Evolutionary conservation across 2,888 invertebrate species (phyloP).

Genomic region (Podabrus alpinus): DNA sequence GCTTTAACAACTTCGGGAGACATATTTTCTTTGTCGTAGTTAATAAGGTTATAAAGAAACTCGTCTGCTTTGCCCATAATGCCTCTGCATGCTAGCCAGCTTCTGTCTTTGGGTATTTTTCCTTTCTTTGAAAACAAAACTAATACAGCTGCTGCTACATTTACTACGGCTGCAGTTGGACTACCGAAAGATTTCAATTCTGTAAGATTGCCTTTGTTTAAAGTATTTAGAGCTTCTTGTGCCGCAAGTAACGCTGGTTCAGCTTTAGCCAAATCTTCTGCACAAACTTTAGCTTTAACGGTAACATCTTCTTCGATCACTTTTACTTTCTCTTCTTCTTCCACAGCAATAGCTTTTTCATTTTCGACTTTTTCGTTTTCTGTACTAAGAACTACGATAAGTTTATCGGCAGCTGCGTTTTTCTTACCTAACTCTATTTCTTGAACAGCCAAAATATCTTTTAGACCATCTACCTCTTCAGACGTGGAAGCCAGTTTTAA

Average conservation of each 20-base stretch:
- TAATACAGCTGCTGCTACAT: conserved; percentile 84
- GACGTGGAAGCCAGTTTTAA: conserved; percentile 86
- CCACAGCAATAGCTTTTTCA: conserved; percentile 79
- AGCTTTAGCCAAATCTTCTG: conserved; percentile 86
- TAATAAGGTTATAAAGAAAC: conserved; percentile 79
- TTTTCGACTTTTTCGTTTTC: conserved; percentile 91
- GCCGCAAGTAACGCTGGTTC: conserved; percentile 90
- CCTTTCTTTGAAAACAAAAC: conserved; percentile 83
- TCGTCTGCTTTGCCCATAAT: conserved; percentile 91
- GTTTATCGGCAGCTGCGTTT: conserved; percentile 86
- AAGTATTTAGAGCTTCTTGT: conserved; percentile 86
- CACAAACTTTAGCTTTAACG: conserved; percentile 83
- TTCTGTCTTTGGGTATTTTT: conserved; percentile 84
- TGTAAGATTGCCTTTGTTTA: conserved; percentile 92
- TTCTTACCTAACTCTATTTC: conserved; percentile 78
- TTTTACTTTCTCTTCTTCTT: conserved; percentile 89
- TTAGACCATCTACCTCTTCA: conserved; percentile 82
- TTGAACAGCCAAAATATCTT: conserved; percentile 68
- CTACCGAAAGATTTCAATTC: conserved; percentile 93
- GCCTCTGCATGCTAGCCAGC: conserved; percentile 88
- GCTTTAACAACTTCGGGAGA: conserved; percentile 86
- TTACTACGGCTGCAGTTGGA: conserved; percentile 86
- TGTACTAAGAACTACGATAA: conserved; percentile 82
- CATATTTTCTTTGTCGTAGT: conserved; percentile 93
- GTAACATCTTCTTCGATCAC: conserved; percentile 87